Base-by-base conservation (phyloP, 1,140 invertebrate genomes). In the Bicyclus anynana region DNA sequence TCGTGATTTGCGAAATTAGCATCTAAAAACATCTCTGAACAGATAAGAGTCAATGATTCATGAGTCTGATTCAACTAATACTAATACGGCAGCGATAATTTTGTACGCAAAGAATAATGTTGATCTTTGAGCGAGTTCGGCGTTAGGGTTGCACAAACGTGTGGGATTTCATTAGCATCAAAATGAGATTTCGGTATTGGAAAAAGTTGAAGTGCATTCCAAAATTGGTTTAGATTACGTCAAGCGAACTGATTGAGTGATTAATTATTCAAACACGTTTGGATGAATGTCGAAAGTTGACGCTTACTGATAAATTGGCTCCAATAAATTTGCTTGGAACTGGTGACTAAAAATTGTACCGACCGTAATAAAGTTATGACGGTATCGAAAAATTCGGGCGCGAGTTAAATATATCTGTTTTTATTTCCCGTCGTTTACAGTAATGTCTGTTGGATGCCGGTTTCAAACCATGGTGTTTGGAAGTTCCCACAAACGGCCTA, bases 11-110 rank as follows among this genome's bases (percentile, higher is more conserved):
- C 60, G 52, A 59, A 61, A 68, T 61, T 59, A 59, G 44, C 63
- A 61, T 51, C 51, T 48, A 23, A 23, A 23, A 59, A 51, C 64
- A 62, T 47, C 52, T 49, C 56, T 44, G 42, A 64, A 23, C n/a
- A 48, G 67, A 64, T 62, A n/a, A 57, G 53, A 52, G 57, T 62
- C 54, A 66, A 57, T 68, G 65, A 68, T 47, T 68, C 62, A 65
- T 58, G 33, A 38, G 42, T 46, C 62, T 64, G 62, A 65, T 59
- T 59, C 54, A 61, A 63, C 53, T 47, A n/a, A 47, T 14, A 59
- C 35, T 51, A 64, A 61, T 53, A 63, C 56, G 52, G 46, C 16
- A 29, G 48, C 50, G 57, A 57, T 63, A 59, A 63, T 53, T 55
- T 46, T 33, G 44, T 47, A 53, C 49, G 49, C 46, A 59, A 60